These are phyloP conservation scores for Thinocorus orbignyianus DNA, from an alignment of 2,113 vertebrate genomes.

Conservation along the genomic window DNA sequence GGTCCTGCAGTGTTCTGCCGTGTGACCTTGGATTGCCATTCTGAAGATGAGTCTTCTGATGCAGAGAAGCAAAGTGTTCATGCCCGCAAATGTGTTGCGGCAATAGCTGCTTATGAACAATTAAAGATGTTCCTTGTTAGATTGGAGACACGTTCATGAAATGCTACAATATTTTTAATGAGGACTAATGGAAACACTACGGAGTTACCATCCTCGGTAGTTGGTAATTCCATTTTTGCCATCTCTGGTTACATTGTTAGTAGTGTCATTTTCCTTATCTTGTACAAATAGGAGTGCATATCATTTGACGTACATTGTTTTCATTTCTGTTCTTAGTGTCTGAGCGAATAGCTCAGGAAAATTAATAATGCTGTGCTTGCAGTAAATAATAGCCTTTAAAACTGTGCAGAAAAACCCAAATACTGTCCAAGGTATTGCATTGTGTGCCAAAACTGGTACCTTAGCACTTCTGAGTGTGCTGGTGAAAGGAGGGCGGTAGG, in stretches of 20 bases:
- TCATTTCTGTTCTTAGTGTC: neutral
- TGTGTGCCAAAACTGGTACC: neutral
- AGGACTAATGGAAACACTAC: neutral
- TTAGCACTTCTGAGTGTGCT: neutral
- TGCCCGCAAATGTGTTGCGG: neutral
- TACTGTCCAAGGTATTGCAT: neutral
- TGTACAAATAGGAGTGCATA: neutral
- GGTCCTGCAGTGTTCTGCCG: neutral
- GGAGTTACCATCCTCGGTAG: neutral
- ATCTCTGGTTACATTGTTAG: neutral
- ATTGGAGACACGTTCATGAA: neutral
- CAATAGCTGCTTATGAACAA: neutral
- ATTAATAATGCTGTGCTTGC: neutral
- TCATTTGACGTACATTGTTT: neutral
- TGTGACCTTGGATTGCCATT: neutral
- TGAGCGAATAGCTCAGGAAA: neutral
- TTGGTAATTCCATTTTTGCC: neutral
- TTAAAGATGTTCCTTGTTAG: neutral
- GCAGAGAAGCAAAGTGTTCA: neutral
- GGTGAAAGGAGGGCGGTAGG: neutral
- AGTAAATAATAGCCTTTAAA: neutral
- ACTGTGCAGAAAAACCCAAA: neutral
- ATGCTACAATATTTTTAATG: neutral
- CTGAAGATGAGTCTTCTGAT: neutral
- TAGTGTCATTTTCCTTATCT: neutral